Base-by-base conservation (phyloP, 2,797 vertebrate species). In the Falco biarmicus region DNA sequence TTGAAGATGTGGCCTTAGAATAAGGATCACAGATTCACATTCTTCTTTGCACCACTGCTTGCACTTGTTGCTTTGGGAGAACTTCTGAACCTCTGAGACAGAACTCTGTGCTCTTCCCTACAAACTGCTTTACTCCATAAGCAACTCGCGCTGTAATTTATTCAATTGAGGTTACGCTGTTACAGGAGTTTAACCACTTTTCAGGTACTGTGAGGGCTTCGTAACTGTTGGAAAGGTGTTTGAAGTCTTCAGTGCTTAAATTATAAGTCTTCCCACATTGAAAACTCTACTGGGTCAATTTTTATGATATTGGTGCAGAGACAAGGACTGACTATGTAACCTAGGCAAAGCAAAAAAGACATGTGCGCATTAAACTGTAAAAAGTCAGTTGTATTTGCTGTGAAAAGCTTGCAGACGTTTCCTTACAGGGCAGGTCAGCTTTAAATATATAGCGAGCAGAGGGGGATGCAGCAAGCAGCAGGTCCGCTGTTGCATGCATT, bases 141-240 rank as follows among this genome's bases (percentile, higher is more conserved):
- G 34, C 12, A 47, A 4, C 20, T 57, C 4, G 0, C 1, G 0
- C 4, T 56, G 48, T 34, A 29, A 16, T 51, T 82, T 59, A 20
- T 56, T 78, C 6, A 29, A 26, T 29, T 66, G 29, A 87, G 50
- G 34, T 43, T 37, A 22, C 7, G 4, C 22, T 48, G 13, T 53
- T 69, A 18, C 56, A 81, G 51, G 41, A 51, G 31, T 32, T 87
- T 26, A 70, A 47, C 41, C 2, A 2, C 15, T 5, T 74, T 64
- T 56, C 39, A 48, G 69, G 54, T 66, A 15, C 37, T 53, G n/a
- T 2, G 24, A 75, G 77, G 59, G 14, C 31, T 92, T 43, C 3
- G 0, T 25, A n/a, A 69, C n/a, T 5, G 7, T 8, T 78, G 47
- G 63, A 80, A 45, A 37, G 9, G 31, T 28, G 29, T 57, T 65